Evolutionary conservation across 2,797 vertebrate genomes (phyloP).

Genomic region (Otus scops): DNA sequence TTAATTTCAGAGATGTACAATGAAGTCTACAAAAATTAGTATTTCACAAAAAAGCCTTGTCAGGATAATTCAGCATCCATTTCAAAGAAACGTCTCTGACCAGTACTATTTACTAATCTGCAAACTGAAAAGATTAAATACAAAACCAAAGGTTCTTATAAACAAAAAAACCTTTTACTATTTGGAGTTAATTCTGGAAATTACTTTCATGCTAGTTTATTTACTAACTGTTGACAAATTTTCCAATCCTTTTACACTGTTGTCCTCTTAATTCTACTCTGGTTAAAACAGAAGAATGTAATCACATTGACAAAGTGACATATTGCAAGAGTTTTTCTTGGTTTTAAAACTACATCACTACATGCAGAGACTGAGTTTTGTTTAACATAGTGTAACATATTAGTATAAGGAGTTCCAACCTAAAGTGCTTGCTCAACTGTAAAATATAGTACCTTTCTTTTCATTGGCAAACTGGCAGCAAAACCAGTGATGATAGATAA

Average conservation of each 20-base stretch:
- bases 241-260: not conserved
- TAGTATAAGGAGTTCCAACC: not conserved
- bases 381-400: not conserved
- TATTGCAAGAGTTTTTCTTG: not conserved
- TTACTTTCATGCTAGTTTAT: not conserved
- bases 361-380: not conserved
- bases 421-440: not conserved
- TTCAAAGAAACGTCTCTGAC: not conserved
- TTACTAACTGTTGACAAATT: not conserved
- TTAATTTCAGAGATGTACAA: not conserved
- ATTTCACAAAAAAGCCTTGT: not conserved
- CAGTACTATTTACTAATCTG: not conserved
- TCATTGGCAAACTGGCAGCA: not conserved
- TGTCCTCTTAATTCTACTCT: not conserved
- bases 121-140: not conserved
- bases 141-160: not conserved
- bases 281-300: not conserved
- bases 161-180: not conserved
- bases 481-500: not conserved
- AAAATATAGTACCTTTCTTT: not conserved
- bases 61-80: not conserved
- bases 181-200: not conserved
- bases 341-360: not conserved
- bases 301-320: not conserved
- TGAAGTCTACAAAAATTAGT: not conserved